phyloP scores from a whole-genome alignment of 2,888 invertebrate genomes.

The Chalcosyrphus nemorum region DNA sequence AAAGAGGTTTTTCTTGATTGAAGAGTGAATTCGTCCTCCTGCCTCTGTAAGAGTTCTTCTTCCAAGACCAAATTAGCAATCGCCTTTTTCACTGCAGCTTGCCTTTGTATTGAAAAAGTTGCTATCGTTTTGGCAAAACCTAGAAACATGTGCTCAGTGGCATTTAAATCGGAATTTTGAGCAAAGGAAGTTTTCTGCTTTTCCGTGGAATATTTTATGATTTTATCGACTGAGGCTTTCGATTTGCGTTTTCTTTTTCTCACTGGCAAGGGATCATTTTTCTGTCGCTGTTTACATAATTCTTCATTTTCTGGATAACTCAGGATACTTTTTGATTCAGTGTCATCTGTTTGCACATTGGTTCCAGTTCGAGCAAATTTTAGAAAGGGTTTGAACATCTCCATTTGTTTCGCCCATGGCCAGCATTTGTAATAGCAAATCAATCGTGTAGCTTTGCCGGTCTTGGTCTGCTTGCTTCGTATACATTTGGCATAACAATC shows the following conservation, averaged over 20 bases:
- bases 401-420: conserved; percentile 49
- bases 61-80: conserved; percentile 68
- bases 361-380: conserved; percentile 11
- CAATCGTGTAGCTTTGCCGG: conserved; percentile 7
- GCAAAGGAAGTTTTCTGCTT: not conserved
- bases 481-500: conserved; percentile 48
- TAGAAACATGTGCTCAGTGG: conserved; percentile 64
- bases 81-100: conserved; percentile 56
- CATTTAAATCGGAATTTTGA: not conserved
- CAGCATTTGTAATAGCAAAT: conserved; percentile 41
- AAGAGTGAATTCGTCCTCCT: conserved; percentile 26
- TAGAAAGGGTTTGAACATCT: conserved; percentile 34
- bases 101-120: conserved; percentile 62
- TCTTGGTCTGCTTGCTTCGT: conserved; percentile 10
- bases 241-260: conserved; percentile 24
- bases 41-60: conserved; percentile 64
- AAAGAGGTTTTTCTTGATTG: not conserved
- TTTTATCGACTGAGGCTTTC: conserved; percentile 8
- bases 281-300: not conserved
- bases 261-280: not conserved
- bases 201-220: not conserved
- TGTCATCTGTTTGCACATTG: not conserved
- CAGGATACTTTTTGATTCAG: not conserved
- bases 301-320: not conserved
- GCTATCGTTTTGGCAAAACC: conserved; percentile 71